Evolutionary conservation across 2,113 vertebrate species (phyloP).

Genomic region (Phasianus colchicus): DNA sequence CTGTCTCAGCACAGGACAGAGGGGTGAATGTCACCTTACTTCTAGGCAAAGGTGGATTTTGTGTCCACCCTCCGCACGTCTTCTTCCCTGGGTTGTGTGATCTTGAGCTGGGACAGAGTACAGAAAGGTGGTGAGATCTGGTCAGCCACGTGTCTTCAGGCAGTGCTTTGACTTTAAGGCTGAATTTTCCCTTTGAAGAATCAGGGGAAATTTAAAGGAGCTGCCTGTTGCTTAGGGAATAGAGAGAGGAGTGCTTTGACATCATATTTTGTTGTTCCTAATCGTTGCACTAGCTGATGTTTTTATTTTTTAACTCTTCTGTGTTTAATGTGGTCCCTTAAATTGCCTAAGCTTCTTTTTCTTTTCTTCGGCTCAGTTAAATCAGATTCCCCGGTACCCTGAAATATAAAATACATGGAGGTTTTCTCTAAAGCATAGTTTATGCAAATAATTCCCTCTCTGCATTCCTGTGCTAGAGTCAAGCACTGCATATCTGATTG

Average conservation of each 20-base stretch:
- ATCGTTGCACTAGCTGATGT: neutral
- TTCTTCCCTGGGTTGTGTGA: neutral
- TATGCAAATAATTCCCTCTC: slow-evolving; percentile 72
- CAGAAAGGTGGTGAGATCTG: neutral
- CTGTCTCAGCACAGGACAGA: neutral
- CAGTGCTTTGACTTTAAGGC: neutral
- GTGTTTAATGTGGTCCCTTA: slow-evolving; percentile 16
- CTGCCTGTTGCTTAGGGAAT: slow-evolving; percentile 19
- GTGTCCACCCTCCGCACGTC: neutral
- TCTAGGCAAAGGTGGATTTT: neutral
- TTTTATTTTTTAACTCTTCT: neutral
- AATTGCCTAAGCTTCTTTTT: slow-evolving; percentile 33
- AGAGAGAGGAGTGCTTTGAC: neutral
- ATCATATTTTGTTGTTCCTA: slow-evolving; percentile 8
- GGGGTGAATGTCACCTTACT: neutral
- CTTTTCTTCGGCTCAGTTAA: slow-evolving; percentile 29
- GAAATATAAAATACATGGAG: slow-evolving; percentile 59
- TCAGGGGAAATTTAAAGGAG: neutral
- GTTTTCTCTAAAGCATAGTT: slow-evolving; percentile 68
- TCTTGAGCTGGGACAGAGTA: neutral
- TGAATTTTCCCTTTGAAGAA: neutral
- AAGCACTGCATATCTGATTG: slow-evolving; percentile 70
- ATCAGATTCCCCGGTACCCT: slow-evolving; percentile 44
- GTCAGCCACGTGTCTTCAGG: neutral
- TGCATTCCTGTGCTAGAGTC: slow-evolving; percentile 70